Evolutionary conservation across 2,797 vertebrate genomes (phyloP), one percentile per base, ranked within the genome.

Genomic region (Aphelocoma californica): DNA sequence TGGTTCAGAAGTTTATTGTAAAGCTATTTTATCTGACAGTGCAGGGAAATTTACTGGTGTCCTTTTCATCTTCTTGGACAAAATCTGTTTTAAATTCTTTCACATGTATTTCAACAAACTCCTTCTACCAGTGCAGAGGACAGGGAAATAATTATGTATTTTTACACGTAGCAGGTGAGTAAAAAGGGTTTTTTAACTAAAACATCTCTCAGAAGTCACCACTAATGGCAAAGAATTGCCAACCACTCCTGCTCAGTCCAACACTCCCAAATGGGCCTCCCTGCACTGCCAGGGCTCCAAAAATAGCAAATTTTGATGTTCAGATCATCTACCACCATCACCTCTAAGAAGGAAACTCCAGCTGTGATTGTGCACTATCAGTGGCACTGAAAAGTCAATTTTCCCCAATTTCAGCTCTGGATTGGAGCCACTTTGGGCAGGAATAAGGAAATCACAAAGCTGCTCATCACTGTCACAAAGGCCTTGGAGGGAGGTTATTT

Each of bases 11-110:
- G 80, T 71, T 95, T 73, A 88, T 14, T 84, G 31, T 60, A 87
- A 95, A 96, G 81, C 51, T 96, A 66, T 93, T 95, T 96, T 57
- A 88, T 50, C 47, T 89, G 64, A 82, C 81, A 92, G 58, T 9
- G 74, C 53, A 14, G 64, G 88, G 70, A 97, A 74, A 95, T 97
- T 88, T 74, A 95, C 88, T 18, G 70, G 73, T 51, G 90, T 60
- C 31, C 71, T 64, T 97, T 95, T 95, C 83, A 95, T 45, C 94
- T 88, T 53, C 74, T 93, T 28, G 51, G 54, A 84, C 15, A 74
- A 95, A 92, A 82, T 81, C 8, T 74, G 4, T 29, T 85, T 54
- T 56, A 57, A 87, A 57, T 51, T 78, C 34, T 71, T 67, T 61
- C 53, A 47, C 23, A 1, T 1, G 10, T 31, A 73, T 82, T 92